Conservation (phyloP, 2,888 invertebrate species). For the Electrophaes corylata region DNA sequence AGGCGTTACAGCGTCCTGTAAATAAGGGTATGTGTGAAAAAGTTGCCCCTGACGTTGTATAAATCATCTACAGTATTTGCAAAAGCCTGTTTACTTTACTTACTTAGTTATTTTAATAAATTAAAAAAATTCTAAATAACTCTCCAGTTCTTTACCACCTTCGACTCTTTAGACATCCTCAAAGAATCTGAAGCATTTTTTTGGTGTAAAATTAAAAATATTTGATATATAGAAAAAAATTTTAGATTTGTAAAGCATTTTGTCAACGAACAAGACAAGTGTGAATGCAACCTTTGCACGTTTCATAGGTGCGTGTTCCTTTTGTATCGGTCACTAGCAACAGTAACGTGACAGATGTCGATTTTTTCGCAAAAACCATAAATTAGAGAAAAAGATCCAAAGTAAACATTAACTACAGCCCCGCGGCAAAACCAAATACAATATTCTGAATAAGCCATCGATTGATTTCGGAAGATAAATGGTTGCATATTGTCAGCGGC, state of each 20-base stretch:
- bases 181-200: too few species aligned
- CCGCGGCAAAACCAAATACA: constrained; percentile 80
- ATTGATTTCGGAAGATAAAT: constrained; percentile 85
- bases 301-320: constrained; percentile 28
- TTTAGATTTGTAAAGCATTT: constrained; percentile 5
- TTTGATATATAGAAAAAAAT: too few species aligned
- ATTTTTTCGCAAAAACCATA: constrained; percentile 68
- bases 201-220: too few species aligned
- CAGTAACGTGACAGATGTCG: constrained; percentile 70
- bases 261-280: constrained; percentile 25
- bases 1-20: too few species aligned
- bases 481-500: constrained; percentile 82
- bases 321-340: constrained; percentile 38
- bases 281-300: constrained; percentile 26
- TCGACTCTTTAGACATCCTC: too few species aligned
- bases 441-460: constrained; percentile 84
- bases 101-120: too few species aligned
- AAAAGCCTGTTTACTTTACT: too few species aligned
- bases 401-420: constrained; percentile 80
- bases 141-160: too few species aligned
- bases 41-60: too few species aligned
- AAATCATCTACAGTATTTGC: too few species aligned
- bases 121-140: too few species aligned
- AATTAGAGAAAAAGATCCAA: constrained; percentile 80
- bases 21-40: too few species aligned